A percentile compares a stretch with the other conserved stretches of the same genome.
These are phyloP conservation scores for Melitaea athalia DNA, from an alignment of 2,888 invertebrate genomes.

Conservation along the genomic window DNA sequence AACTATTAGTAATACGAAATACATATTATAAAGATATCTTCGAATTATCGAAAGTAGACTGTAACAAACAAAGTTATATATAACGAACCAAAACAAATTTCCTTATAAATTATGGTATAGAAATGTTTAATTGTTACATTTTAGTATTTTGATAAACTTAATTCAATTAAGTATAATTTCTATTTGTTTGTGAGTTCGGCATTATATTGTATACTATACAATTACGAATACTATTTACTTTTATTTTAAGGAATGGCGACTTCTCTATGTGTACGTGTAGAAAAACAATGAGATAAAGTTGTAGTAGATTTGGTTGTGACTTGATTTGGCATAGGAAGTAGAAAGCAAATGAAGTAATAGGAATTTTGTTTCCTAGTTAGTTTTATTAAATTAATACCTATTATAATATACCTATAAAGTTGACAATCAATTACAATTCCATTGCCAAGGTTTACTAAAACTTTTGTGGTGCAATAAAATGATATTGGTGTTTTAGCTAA, in stretches of 20 bases:
- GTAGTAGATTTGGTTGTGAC: conserved; percentile 35
- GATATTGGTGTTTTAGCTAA: background rate
- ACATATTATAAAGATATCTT: too few relatives aligned
- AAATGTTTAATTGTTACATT: conserved; percentile 1
- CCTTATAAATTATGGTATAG: conserved; percentile 9
- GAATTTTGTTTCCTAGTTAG: background rate
- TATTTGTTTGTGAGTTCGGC: background rate
- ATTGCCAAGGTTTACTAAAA: background rate
- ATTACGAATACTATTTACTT: background rate
- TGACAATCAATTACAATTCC: background rate
- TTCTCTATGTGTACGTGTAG: conserved; percentile 10
- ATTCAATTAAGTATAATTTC: conserved; percentile 4
- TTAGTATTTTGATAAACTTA: conserved; percentile 2
- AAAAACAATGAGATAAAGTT: conserved; percentile 8
- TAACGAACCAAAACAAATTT: conserved; percentile 4
- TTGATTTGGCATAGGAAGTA: conserved; percentile 21
- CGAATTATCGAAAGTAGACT: too few relatives aligned
- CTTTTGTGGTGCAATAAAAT: conserved; percentile 2
- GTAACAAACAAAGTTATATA: conserved; percentile 1
- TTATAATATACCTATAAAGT: background rate
- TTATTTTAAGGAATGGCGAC: conserved; percentile 14
- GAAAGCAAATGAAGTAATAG: background rate
- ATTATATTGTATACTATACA: background rate
- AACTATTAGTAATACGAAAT: too few relatives aligned
- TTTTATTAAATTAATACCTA: conserved; percentile 1